These are phyloP conservation scores for Alouatta palliata DNA, from an alignment of 2,113 vertebrate genomes.

Conservation along the genomic window DNA sequence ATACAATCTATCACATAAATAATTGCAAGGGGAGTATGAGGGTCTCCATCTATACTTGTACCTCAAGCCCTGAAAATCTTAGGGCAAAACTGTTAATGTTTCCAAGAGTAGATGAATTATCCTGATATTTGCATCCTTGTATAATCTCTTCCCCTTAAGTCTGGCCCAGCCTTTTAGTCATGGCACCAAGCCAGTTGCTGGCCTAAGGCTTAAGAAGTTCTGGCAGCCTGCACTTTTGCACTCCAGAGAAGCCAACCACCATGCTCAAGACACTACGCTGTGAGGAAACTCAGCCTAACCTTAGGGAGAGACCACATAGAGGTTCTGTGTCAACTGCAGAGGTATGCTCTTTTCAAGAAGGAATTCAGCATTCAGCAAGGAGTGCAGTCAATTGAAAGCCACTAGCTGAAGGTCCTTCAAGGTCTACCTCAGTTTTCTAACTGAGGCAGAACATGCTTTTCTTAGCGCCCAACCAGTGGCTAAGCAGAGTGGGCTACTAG, in stretches of 20 bases:
- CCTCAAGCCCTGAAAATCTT: no score
- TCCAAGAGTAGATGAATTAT: neutral
- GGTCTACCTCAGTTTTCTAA: neutral
- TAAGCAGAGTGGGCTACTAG: no score
- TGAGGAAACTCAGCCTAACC: neutral
- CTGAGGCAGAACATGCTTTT: fast-evolving
- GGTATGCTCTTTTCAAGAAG: fast-evolving
- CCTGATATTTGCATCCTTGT: no score
- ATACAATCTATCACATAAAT: neutral
- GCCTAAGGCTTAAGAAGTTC: neutral
- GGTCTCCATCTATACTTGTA: fast-evolving
- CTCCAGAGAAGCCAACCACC: neutral
- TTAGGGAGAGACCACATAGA: fast-evolving
- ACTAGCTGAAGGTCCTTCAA: no score
- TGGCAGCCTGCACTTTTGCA: neutral
- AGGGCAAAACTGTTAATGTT: fast-evolving
- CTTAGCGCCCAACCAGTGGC: no score
- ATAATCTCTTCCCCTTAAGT: neutral
- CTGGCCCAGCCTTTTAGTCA: neutral
- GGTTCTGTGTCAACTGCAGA: fast-evolving
- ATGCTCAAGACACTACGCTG: no score
- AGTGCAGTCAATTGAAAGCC: neutral
- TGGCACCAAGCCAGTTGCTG: neutral
- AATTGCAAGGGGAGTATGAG: neutral
- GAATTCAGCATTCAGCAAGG: fast-evolving